phyloP scores from a whole-genome alignment of 2,888 invertebrate genomes.

The Drosophila siamana region DNA sequence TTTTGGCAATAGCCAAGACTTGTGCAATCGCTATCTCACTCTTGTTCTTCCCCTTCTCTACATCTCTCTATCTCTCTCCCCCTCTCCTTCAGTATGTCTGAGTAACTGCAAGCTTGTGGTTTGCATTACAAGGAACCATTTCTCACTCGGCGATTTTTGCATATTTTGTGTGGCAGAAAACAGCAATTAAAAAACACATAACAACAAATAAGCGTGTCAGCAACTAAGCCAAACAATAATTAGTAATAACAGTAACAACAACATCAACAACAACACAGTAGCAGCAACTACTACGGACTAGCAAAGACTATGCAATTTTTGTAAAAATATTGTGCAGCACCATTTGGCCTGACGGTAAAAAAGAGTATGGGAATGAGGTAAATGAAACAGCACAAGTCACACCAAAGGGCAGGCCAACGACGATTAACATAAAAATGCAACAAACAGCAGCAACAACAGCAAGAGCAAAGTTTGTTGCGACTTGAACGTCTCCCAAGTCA shows the following conservation, averaged over 20 bases:
- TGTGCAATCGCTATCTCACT: background rate
- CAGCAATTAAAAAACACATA: slow-evolving; percentile 82
- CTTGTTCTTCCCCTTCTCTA: background rate
- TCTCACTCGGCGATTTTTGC: slow-evolving; percentile 58
- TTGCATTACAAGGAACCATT: slow-evolving; percentile 75
- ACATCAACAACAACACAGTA: slow-evolving; percentile 36
- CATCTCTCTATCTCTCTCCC: background rate
- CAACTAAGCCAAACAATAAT: slow-evolving; percentile 81
- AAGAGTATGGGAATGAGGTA: background rate
- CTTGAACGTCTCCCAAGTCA: slow-evolving; percentile 64
- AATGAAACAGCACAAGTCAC: slow-evolving; percentile 28
- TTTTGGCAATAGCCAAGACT: slow-evolving; percentile 30
- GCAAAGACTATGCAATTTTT: slow-evolving; percentile 53
- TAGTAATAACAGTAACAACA: slow-evolving; percentile 66
- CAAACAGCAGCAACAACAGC: slow-evolving; percentile 31
- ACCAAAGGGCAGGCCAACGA: slow-evolving; percentile 47
- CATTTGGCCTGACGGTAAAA: slow-evolving; percentile 19
- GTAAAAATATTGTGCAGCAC: slow-evolving; percentile 35
- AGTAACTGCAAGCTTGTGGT: slow-evolving; percentile 12
- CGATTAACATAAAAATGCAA: slow-evolving; percentile 80
- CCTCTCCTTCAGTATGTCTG: background rate
- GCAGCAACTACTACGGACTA: slow-evolving; percentile 9
- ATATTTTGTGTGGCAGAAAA: slow-evolving; percentile 66
- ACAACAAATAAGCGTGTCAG: slow-evolving; percentile 80
- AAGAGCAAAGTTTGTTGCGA: slow-evolving; percentile 6